Conservation (phyloP, 2,113 vertebrate genomes). For the Panthera tigris region DNA sequence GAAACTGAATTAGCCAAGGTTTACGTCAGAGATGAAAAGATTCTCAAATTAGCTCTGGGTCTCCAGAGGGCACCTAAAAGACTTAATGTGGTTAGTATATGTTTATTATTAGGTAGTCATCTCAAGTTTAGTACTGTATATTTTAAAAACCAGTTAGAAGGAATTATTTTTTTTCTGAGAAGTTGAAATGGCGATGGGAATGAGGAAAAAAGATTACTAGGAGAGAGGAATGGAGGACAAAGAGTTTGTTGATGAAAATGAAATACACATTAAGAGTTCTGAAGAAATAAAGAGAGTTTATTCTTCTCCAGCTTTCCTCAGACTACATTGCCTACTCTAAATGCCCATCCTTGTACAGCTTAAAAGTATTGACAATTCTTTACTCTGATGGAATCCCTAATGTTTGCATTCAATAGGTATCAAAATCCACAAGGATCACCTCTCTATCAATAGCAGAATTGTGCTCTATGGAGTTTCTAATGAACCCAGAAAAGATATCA, state of each 20-base stretch:
- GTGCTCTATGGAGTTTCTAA: not conserved
- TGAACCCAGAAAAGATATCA: not conserved
- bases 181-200: not conserved
- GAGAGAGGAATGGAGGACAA: not conserved
- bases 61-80: not conserved
- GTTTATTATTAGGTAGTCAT: not conserved
- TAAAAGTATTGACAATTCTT: not conserved
- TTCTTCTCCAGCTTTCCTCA: not conserved
- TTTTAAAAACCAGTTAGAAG: not conserved
- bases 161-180: not conserved
- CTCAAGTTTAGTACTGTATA: not conserved
- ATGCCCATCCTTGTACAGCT: not conserved
- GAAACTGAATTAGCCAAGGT: conserved; percentile 63
- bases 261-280: not conserved
- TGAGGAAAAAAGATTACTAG: not conserved
- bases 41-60: not conserved
- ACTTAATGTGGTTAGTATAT: conserved; percentile 10
- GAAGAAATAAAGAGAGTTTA: not conserved
- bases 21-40: conserved; percentile 53
- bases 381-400: not conserved
- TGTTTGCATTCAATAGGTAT: not conserved
- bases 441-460: not conserved
- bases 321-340: not conserved
- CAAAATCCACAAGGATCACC: not conserved
- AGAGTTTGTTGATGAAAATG: not conserved